Base-by-base conservation (phyloP, 1,140 invertebrate genomes). In the Orchesella cincta region DNA sequence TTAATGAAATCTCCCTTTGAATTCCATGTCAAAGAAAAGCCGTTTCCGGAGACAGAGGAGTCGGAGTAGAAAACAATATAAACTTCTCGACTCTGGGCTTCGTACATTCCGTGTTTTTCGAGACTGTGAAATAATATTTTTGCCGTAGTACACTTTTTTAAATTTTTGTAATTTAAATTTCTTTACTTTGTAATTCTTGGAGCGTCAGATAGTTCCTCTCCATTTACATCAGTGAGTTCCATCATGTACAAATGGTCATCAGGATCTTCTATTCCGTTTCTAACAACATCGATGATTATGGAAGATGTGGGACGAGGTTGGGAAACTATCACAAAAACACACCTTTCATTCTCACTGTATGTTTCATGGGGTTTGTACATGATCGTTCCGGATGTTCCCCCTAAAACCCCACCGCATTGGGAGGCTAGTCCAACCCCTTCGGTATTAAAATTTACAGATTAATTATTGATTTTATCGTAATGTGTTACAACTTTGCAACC, bases 201-300 rank as follows among this genome's bases (percentile, higher is more conserved):
- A 31, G 28, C 62, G 62, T 67, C 31, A 8, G 26, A 26, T 29
- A 67, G n/a, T 12, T 26, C 62, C 14, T 26, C 33, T 67, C 62
- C 62, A 33, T 33, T 67, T 2, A 33, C 62, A 33, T 67, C 62
- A 31, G 62, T 67, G 29, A 67, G 62, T 33, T 67, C 62, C 31
- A 67, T 23, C 62, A 67, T 67, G 62, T 67, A 67, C 5, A 67
- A n/a, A n/a, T 67, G 62, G 31, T 67, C 62, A 31, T 67, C 29
- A 3, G 62, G 29, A 31, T 23, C 33, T 67, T 67, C 62, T 14
- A 67, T 29, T 16, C 62, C 62, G 29, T 67, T 67, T 31, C 26
- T 23, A 31, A 26, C 62, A 8, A 67, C 62, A 33, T 31, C 33
- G 1, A 67, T 29, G 1, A 67, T 29, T 31, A 67, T 67, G 62